These are phyloP conservation scores for Calephelis virginiensis DNA, from an alignment of 1,140 invertebrate genomes.

Conservation along the genomic window DNA sequence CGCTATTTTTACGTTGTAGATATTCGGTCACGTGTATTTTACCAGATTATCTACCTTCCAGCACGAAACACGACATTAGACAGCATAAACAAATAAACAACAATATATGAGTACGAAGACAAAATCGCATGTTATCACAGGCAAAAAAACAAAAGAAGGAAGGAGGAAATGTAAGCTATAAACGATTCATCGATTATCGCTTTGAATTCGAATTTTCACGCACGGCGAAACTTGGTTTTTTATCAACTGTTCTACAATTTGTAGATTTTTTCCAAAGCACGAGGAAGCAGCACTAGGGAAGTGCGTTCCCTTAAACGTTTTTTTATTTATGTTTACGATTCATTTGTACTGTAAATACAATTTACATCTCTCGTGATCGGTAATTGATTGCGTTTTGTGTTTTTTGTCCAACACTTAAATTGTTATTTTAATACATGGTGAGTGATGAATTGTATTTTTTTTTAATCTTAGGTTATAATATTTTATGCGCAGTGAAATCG, in stretches of 20 bases:
- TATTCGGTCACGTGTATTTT: no score
- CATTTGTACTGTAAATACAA: not conserved
- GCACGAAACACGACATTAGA: no score
- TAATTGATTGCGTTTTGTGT: not conserved
- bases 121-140: constrained; percentile 8
- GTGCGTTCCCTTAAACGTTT: constrained; percentile 5
- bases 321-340: not conserved
- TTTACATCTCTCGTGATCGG: constrained; percentile 1
- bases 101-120: not conserved
- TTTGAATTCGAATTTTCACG: constrained; percentile 26
- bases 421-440: no score
- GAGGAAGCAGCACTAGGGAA: constrained; percentile 4
- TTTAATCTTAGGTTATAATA: no score
- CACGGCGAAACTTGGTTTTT: constrained; percentile 16
- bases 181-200: constrained; percentile 23
- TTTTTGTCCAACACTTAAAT: no score
- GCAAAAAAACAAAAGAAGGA: constrained; percentile 12
- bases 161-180: constrained; percentile 22
- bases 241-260: not conserved
- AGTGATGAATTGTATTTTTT: no score
- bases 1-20: no score
- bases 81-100: no score
- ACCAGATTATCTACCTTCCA: no score
- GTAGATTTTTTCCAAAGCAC: constrained; percentile 1
- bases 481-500: no score